Base-by-base conservation (phyloP, 1,140 invertebrate genomes). In the Rhagoletis pomonella region DNA sequence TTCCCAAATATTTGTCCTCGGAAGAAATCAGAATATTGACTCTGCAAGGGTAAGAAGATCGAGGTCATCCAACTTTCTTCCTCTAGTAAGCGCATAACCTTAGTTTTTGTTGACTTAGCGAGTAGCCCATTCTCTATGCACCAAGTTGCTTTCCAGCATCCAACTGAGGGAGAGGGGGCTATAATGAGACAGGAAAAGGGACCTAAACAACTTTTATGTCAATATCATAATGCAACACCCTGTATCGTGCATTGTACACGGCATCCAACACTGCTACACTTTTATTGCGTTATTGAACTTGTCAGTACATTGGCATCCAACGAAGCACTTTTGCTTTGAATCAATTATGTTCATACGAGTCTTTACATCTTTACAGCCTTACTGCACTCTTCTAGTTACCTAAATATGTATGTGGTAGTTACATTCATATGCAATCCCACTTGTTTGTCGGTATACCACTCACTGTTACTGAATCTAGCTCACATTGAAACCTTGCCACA, bases 241-340 rank as follows among this genome's bases (percentile, higher is more conserved):
- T 81, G 47, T 81, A 81, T 81, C 29, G 3, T 50, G 12, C 29
- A 2, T 9, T 12, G 14, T 55, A 19, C n/a, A n/a, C n/a, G 55
- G 2, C 47, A 55, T 55, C 10, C 14, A 55, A 29, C 29, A 29
- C 29, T 29, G 29, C 1, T 81, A 6, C n/a, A 1, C n/a, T 42
- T 58, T 55, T 4, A 81, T 19, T 81, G 50, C 73, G 73, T 81
- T 81, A 81, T 81, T 81, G 73, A 81, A 81, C 73, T 81, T 81
- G 73, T 81, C 73, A 58, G 50, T 81, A 29, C 73, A n/a, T 81
- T 81, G 73, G 3, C 47, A 10, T 81, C 44, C 14, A 81, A 17
- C 12, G n/a, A 81, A 55, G 17, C 44, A 19, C 2, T 50, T 50
- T 55, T 12, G 47, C n/a, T 50, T 81, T 55, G 19, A 55, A 81